Percentiles rank a stretch among this genome's conserved stretches.
These are phyloP conservation scores for Drosophila paramelanica DNA, from an alignment of 2,888 invertebrate genomes.

Conservation along the genomic window DNA sequence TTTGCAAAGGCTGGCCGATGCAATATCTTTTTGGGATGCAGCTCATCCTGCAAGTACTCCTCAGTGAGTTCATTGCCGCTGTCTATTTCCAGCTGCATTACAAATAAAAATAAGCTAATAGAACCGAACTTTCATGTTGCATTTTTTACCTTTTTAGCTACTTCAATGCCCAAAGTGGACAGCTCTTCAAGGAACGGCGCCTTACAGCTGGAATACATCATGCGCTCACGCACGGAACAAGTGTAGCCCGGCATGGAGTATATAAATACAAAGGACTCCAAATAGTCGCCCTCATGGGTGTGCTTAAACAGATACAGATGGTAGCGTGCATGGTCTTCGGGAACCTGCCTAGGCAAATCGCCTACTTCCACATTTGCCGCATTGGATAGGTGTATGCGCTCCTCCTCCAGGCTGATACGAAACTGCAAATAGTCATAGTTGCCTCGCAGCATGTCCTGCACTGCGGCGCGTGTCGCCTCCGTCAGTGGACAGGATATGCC, in stretches of 20 bases:
- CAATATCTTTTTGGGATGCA: constrained; percentile 95
- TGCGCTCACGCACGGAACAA: constrained; percentile 98
- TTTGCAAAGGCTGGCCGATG: constrained; percentile 97
- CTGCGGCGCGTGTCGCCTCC: constrained; percentile 90
- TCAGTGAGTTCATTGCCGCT: constrained; percentile 95
- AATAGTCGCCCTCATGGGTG: constrained; percentile 95
- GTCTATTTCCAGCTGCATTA: constrained; percentile 94
- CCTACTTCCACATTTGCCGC: constrained; percentile 88
- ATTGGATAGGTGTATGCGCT: constrained; percentile 93
- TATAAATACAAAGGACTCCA: constrained; percentile 96
- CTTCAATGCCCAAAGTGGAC: constrained; percentile 90
- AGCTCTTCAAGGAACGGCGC: constrained; percentile 94
- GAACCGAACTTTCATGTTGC: rapidly evolving
- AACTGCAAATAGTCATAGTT: constrained; percentile 94
- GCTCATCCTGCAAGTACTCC: constrained; percentile 95
- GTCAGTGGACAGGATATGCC: constrained; percentile 96
- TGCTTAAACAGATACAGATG: constrained; percentile 95
- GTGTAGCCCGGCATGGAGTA: constrained; percentile 99
- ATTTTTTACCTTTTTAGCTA: constrained; percentile 92
- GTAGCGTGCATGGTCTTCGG: constrained; percentile 91
- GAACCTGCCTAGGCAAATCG: constrained; percentile 92
- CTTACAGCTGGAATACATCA: constrained; percentile 99
- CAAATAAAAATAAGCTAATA: constrained; percentile 43
- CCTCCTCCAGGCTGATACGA: constrained; percentile 86
- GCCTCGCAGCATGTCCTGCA: constrained; percentile 90